Conservation (phyloP, 2,113 vertebrate species). For the Calypte anna region DNA sequence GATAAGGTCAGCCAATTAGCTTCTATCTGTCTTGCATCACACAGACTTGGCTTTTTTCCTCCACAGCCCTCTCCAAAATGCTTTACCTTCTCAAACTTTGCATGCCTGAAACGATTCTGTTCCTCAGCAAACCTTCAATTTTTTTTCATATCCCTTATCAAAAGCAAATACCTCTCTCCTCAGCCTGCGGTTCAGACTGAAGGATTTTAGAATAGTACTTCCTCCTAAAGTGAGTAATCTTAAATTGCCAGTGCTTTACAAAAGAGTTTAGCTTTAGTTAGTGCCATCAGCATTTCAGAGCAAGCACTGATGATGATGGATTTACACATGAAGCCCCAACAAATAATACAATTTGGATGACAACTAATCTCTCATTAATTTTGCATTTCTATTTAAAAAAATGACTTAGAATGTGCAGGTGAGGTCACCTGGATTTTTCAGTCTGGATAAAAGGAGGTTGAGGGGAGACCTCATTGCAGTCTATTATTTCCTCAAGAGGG, state of each 20-base stretch:
- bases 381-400: background rate
- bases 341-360: background rate
- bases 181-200: background rate
- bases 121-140: background rate
- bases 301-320: background rate
- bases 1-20: background rate
- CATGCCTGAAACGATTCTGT: background rate
- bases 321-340: background rate
- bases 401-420: no score
- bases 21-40: background rate
- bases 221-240: constrained; percentile 20
- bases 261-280: background rate
- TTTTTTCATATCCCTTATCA: background rate
- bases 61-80: background rate
- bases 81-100: background rate
- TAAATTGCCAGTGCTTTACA: constrained; percentile 8
- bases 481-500: no score
- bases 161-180: background rate
- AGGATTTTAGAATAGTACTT: constrained; percentile 1
- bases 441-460: no score
- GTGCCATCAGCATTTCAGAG: background rate
- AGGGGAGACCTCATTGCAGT: no score
- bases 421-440: no score
- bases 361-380: constrained; percentile 7
- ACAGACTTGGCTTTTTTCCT: background rate